These are phyloP conservation scores for Coranthus polyacanthus DNA, from an alignment of 2,797 vertebrate genomes.

Conservation along the genomic window DNA sequence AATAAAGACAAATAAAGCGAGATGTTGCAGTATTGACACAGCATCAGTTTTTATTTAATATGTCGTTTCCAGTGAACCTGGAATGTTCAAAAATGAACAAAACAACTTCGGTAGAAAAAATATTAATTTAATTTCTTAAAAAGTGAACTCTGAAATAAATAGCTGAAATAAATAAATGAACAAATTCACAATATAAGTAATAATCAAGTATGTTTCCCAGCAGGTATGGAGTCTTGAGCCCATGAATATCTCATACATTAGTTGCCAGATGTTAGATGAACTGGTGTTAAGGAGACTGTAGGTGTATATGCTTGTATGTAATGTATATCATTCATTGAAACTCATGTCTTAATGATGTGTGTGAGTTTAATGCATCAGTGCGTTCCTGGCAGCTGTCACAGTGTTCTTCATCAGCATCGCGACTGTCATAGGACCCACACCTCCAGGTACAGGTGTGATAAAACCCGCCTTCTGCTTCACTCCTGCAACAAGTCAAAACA, in stretches of 20 bases:
- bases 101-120: constrained; percentile 80
- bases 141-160: constrained; percentile 68
- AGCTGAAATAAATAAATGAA: constrained; percentile 61
- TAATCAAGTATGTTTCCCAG: constrained; percentile 75
- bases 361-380: constrained; percentile 79
- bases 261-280: constrained; percentile 20
- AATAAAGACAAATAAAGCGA: neutral
- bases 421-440: constrained; percentile 94
- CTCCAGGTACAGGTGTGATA: constrained; percentile 93
- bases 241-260: constrained; percentile 55
- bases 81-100: constrained; percentile 68
- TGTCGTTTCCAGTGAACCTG: constrained; percentile 63
- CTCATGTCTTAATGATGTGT: constrained; percentile 5
- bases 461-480: constrained; percentile 92
- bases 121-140: constrained; percentile 76
- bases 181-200: constrained; percentile 56
- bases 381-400: constrained; percentile 88
- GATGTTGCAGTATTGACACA: constrained; percentile 22
- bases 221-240: constrained; percentile 61
- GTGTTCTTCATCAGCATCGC: constrained; percentile 96
- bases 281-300: constrained; percentile 4
- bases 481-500: constrained; percentile 78
- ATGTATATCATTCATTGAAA: constrained; percentile 30
- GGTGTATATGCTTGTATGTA: constrained; percentile 18
- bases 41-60: constrained; percentile 53